These are phyloP conservation scores for Popillia japonica DNA, from an alignment of 1,140 invertebrate species.

Conservation along the genomic window DNA sequence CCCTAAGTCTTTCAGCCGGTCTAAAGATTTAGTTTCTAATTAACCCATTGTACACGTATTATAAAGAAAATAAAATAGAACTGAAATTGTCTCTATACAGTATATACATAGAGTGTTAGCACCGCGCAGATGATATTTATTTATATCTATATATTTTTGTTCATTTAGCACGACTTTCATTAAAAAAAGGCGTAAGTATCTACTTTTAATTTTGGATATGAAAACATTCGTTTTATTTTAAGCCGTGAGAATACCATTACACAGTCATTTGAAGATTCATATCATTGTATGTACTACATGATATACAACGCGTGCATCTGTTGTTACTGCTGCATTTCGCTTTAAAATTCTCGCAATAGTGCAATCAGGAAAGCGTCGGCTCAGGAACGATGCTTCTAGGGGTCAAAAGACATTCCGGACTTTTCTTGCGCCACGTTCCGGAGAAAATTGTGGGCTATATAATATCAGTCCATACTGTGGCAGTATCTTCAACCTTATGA, in stretches of 20 bases:
- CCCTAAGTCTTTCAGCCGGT: too few relatives aligned
- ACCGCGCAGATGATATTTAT: too few relatives aligned
- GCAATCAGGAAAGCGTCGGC: neutral
- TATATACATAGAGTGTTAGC: too few relatives aligned
- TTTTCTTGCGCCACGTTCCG: neutral
- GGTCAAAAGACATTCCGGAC: neutral
- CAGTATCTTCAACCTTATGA: slow-evolving; percentile 4
- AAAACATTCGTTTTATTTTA: neutral
- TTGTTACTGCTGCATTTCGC: neutral
- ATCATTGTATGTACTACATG: neutral
- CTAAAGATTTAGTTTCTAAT: too few relatives aligned
- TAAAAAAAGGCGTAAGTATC: too few relatives aligned
- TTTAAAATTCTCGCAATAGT: neutral
- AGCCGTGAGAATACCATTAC: neutral
- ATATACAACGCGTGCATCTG: slow-evolving; percentile 6
- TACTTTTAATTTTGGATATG: neutral
- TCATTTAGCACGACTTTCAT: too few relatives aligned
- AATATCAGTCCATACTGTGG: slow-evolving; percentile 1
- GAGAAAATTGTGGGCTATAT: slow-evolving; percentile 14
- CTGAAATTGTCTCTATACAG: too few relatives aligned
- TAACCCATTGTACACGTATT: too few relatives aligned
- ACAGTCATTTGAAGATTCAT: neutral
- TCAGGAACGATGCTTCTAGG: neutral
- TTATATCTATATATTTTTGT: too few relatives aligned
- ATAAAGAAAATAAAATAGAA: too few relatives aligned